Conservation (phyloP, 2,888 invertebrate genomes). For the Polyommatus iphigenia region DNA sequence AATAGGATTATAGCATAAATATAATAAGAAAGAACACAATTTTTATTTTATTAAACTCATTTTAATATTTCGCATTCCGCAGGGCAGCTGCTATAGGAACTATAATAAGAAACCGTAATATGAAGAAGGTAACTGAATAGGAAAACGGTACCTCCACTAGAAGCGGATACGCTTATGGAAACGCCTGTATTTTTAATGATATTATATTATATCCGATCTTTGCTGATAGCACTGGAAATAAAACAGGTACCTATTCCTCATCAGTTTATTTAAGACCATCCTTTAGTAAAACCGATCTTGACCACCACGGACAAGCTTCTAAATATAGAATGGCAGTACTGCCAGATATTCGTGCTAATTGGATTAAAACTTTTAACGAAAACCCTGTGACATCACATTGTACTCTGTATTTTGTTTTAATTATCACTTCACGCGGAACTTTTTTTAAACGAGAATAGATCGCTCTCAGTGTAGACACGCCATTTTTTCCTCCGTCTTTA, state of each 20-base stretch:
- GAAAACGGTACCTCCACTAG: not conserved
- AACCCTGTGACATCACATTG: not conserved
- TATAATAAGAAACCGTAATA: conserved; percentile 9
- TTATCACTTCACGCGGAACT: not conserved
- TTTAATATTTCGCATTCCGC: not conserved
- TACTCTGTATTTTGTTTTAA: not conserved
- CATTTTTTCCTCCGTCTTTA: not conserved
- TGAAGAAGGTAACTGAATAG: not conserved
- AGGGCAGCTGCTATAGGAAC: not conserved
- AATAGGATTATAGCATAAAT: not conserved
- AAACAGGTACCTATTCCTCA: too few species aligned
- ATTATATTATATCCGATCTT: too few species aligned
- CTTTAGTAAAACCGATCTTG: not conserved
- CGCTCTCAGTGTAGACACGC: not conserved
- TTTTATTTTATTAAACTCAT: conserved; percentile 1
- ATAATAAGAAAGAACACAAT: not conserved
- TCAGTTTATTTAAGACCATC: not conserved
- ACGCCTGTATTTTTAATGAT: not conserved
- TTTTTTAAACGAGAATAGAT: not conserved
- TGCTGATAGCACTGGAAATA: too few species aligned
- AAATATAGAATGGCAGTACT: not conserved
- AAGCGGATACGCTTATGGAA: not conserved
- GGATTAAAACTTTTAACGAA: conserved; percentile 9
- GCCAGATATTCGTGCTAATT: not conserved
- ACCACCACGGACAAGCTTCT: not conserved